Evolutionary conservation across 2,113 vertebrate genomes (phyloP), one percentile per base, ranked within the genome.

Genomic region (Cariama cristata): DNA sequence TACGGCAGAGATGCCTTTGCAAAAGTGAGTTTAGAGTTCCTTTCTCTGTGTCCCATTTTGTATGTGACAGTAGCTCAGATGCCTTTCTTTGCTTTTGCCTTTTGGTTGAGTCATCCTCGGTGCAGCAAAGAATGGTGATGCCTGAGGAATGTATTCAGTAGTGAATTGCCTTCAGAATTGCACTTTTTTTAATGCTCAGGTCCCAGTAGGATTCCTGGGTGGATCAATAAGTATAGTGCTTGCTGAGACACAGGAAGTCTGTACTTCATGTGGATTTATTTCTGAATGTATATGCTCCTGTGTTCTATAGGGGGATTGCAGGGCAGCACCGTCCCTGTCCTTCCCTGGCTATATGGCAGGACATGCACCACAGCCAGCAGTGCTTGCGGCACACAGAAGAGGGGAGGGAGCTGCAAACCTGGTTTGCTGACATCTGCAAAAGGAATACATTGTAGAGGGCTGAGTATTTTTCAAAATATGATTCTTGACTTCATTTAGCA

Each of bases 1-100:
- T 99, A 99, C 0, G 99, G 99, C 27, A 98, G 99, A 22, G 99
- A 99, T 2, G 99, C 99, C 40, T 98, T 99, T 2, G 99, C 99
- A 28, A 99, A 99, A 98, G 99, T 99, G 93, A 88, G 96, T 26
- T 5, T 17, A 12, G 8, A 38, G 21, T 15, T 27, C 50, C 22
- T 53, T 20, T 7, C 26, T 50, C 15, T 18, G 45, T 49, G 14
- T 5, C 22, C 22, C 4, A 3, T 13, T 28, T n/a, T 4, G 14
- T 47, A 10, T 2, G 42, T 11, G 56, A 8, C 45, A 6, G 9
- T 12, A 23, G 28, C 42, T 38, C 52, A 3, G 4, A 3, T 0
- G 4, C 35, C 0, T 9, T n/a, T 11, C 53, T 88, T 32, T 26
- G 80, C 63, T 85, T 69, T 19, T 24, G 40, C 33, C 86, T 19